These are phyloP conservation scores for Macroteleia sp. DNA, from an alignment of 2,888 invertebrate genomes.

Conservation along the genomic window DNA sequence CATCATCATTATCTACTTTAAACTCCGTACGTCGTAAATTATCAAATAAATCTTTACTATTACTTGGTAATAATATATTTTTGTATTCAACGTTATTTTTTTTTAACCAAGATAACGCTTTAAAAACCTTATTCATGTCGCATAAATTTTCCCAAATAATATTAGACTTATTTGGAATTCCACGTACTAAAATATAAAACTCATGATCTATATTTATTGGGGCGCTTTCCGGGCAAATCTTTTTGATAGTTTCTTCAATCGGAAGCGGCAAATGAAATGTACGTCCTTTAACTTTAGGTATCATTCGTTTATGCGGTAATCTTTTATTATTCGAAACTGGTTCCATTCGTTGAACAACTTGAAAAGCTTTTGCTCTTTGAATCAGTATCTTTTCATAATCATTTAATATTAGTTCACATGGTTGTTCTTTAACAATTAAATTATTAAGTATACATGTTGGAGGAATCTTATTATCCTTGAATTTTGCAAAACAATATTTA, in stretches of 20 bases:
- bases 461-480: constrained; percentile 45
- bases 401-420: constrained; percentile 24
- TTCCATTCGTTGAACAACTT: constrained; percentile 68
- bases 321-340: constrained; percentile 58
- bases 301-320: background rate
- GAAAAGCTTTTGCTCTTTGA: constrained; percentile 37
- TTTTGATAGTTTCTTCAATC: constrained; percentile 70
- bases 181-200: constrained; percentile 4
- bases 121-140: background rate
- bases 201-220: constrained; percentile 67
- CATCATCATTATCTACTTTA: too few relatives aligned
- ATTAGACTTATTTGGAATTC: constrained; percentile 9
- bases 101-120: too few relatives aligned
- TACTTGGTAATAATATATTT: too few relatives aligned
- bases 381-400: constrained; percentile 36
- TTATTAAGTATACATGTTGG: constrained; percentile 65
- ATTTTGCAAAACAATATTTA: constrained; percentile 11
- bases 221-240: constrained; percentile 68
- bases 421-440: constrained; percentile 34
- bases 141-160: background rate
- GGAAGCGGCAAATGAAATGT: constrained; percentile 14
- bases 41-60: too few relatives aligned
- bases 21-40: too few relatives aligned
- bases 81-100: too few relatives aligned
- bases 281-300: constrained; percentile 6